These are phyloP conservation scores for Amphiprion percula DNA, from an alignment of 2,113 vertebrate species.

Conservation along the genomic window DNA sequence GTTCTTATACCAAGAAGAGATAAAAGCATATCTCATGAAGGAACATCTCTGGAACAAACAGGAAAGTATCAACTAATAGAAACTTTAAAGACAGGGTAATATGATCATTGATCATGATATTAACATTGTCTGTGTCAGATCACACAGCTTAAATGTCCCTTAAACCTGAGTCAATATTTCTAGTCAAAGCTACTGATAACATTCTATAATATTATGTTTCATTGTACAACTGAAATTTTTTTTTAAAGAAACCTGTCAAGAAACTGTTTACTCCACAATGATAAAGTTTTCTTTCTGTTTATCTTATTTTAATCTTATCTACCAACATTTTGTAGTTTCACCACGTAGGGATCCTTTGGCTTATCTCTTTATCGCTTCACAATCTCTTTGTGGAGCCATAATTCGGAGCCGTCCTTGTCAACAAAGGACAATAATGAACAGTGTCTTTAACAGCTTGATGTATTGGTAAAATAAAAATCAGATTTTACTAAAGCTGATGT, in stretches of 20 bases:
- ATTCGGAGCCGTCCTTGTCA: conserved; percentile 6
- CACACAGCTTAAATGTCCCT: not conserved
- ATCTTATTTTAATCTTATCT: conserved; percentile 2
- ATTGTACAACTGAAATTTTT: too few species aligned
- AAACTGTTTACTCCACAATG: not conserved
- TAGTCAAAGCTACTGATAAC: too few species aligned
- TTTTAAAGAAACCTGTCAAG: not conserved
- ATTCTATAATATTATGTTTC: too few species aligned
- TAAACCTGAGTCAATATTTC: not conserved
- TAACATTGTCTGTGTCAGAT: not conserved
- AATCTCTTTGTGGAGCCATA: not conserved
- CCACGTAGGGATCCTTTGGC: conserved; percentile 5
- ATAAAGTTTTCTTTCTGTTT: not conserved
- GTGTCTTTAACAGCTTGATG: not conserved
- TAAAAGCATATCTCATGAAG: not conserved
- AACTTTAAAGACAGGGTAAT: not conserved
- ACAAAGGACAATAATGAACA: not conserved
- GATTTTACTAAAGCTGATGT: not conserved
- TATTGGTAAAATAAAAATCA: not conserved
- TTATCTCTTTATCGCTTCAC: conserved; percentile 17
- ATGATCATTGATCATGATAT: not conserved
- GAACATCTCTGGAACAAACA: not conserved
- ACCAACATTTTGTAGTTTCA: not conserved
- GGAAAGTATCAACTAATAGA: not conserved
- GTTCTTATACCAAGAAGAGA: conserved; percentile 10